Evolutionary conservation across 2,113 vertebrate genomes (phyloP).

Genomic region (Dromaius novaehollandiae): DNA sequence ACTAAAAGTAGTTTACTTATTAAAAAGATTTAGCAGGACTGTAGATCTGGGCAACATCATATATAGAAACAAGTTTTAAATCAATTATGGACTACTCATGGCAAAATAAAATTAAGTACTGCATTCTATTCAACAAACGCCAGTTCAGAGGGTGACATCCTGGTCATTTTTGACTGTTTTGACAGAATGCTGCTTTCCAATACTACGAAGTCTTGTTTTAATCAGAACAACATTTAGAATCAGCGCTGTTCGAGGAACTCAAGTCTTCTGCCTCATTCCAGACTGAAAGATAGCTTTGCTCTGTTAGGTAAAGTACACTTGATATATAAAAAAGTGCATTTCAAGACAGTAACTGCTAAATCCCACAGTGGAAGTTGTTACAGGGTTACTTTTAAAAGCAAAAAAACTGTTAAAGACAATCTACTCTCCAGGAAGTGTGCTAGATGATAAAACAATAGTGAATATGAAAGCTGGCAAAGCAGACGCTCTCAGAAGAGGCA

Average conservation of each 20-base stretch:
- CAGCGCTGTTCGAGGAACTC: background rate
- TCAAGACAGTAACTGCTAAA: background rate
- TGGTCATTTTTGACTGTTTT: background rate
- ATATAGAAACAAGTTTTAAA: background rate
- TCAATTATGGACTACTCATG: background rate
- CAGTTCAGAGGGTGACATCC: background rate
- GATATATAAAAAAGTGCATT: background rate
- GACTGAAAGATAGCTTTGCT: background rate
- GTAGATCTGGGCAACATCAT: background rate
- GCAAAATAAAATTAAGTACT: background rate
- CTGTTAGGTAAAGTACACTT: background rate
- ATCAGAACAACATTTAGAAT: background rate
- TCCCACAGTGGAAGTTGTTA: background rate
- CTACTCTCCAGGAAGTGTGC: slow-evolving; percentile 43
- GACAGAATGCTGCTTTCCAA: slow-evolving; percentile 7
- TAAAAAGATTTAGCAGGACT: background rate
- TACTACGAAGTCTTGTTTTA: background rate
- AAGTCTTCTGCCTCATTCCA: background rate
- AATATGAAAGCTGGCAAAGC: slow-evolving; percentile 44
- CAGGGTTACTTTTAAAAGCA: background rate
- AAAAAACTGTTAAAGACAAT: background rate
- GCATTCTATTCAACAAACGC: background rate
- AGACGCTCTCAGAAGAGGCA: background rate
- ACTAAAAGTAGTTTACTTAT: background rate
- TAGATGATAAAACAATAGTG: slow-evolving; percentile 15